Evolutionary conservation across 2,888 invertebrate genomes (phyloP), one percentile per base, ranked within the genome.

Genomic region (Rhagophthalmus giganteus): DNA sequence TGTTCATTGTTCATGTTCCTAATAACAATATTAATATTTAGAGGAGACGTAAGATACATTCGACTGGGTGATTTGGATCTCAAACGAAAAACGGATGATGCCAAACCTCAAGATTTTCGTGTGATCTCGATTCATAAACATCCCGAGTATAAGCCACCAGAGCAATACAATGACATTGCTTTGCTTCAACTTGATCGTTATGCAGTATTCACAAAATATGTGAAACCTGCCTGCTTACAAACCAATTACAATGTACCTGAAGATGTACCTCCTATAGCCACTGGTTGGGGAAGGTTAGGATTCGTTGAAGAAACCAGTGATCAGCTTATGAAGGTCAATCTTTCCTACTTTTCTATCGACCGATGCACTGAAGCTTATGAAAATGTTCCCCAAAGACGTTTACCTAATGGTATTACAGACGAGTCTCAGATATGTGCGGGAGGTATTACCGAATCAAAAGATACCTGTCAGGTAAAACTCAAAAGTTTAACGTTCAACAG

Each of bases 101-200:
- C 57, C 11, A 34, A 31, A 20, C 42, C 49, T 38, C 35, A 54
- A 56, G 28, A 37, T 38, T 20, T 41, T 38, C 14, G 35, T 54
- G 14, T 76, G 1, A 30, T 53, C 2, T 16, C 63, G 16, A 63
- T 63, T n/a, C 66, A 71, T 45, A 58, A 57, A 8, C 72, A 79
- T 64, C 76, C 76, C 0, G 48, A 67, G 0, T 79, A 77, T 57
- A 66, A 62, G 35, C 53, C 56, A 2, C 67, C 72, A 0, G 55
- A 64, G 1, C 61, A 69, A 26, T 79, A 79, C 56, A 71, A 79
- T 54, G 79, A 79, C 39, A 76, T 79, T 25, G 79, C 75, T 1
- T 65, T 80, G 1, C 32, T 79, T 1, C 64, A 68, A 51, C 56
- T 79, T 16, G 68, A 72, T 10, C 52, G 55, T 2, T 45, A 45